Evolutionary conservation across 2,888 invertebrate genomes (phyloP).

Genomic region (Empis stercorea): DNA sequence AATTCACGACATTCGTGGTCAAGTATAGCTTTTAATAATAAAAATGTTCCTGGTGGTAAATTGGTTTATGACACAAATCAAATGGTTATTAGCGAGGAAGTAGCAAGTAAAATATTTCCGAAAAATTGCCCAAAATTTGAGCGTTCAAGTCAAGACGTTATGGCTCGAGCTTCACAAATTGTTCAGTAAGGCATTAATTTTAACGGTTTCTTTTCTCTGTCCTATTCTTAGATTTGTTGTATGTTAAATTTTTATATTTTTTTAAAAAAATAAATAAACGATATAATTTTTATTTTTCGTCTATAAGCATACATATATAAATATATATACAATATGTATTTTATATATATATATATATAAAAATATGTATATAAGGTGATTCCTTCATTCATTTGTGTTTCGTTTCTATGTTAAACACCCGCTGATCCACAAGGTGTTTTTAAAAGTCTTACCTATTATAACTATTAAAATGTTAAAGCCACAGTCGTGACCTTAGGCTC

Average conservation of each 20-base stretch:
- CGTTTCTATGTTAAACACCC: too few species aligned
- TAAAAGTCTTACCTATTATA: too few species aligned
- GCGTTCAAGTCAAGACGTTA: slow-evolving; percentile 47
- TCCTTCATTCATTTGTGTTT: too few species aligned
- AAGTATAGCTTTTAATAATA: slow-evolving; percentile 22
- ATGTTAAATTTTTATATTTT: slow-evolving; percentile 16
- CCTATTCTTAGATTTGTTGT: slow-evolving; percentile 2
- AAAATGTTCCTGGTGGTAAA: slow-evolving; percentile 23
- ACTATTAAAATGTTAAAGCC: too few species aligned
- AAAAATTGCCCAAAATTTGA: slow-evolving; percentile 20
- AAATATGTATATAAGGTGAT: too few species aligned
- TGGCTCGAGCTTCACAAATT: slow-evolving; percentile 76
- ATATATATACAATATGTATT: too few species aligned
- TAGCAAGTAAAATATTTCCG: slow-evolving; percentile 15
- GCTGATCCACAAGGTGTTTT: too few species aligned
- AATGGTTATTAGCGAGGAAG: slow-evolving; percentile 20
- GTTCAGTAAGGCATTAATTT: slow-evolving; percentile 48
- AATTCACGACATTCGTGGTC: slow-evolving; percentile 20
- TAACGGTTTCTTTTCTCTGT: background rate
- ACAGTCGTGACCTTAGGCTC: too few species aligned
- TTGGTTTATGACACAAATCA: slow-evolving; percentile 20
- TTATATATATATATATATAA: too few species aligned
- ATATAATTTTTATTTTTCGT: too few species aligned
- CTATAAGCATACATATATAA: too few species aligned
- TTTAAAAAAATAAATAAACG: too few species aligned